Percentiles rank a stretch among this genome's conserved stretches.
Conservation (phyloP, 2,113 vertebrate genomes). For the Tonatia bakeri region DNA sequence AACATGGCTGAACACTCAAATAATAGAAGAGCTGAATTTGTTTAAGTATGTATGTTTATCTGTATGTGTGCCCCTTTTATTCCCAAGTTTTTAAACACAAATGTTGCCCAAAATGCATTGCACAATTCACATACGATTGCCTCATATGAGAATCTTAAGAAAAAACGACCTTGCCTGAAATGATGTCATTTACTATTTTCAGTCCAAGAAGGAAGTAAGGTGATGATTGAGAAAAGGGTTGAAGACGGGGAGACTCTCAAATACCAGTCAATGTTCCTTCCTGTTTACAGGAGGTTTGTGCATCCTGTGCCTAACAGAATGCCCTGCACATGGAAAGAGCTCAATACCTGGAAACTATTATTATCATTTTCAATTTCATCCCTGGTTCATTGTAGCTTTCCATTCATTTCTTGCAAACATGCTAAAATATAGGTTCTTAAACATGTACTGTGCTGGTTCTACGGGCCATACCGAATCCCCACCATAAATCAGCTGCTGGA, state of each 20-base stretch:
- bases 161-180: not conserved
- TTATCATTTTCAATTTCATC: not conserved
- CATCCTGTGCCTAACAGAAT: not conserved
- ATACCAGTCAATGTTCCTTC: not conserved
- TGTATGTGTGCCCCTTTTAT: not conserved
- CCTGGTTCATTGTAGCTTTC: not conserved
- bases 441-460: not conserved
- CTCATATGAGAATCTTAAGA: not conserved
- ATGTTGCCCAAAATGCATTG: not conserved
- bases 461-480: not conserved
- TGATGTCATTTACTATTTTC: not conserved
- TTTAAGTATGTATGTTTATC: not conserved
- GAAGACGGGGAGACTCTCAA: not conserved
- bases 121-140: not conserved
- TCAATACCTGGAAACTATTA: not conserved
- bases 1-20: not conserved
- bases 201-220: slow-evolving; percentile 7
- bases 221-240: not conserved
- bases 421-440: not conserved
- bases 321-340: not conserved
- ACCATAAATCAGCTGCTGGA: not conserved
- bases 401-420: not conserved
- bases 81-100: not conserved
- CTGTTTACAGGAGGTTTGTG: not conserved
- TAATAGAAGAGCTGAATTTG: not conserved